These are phyloP conservation scores for Australoheros facetus DNA, from an alignment of 2,797 vertebrate genomes.

Conservation along the genomic window DNA sequence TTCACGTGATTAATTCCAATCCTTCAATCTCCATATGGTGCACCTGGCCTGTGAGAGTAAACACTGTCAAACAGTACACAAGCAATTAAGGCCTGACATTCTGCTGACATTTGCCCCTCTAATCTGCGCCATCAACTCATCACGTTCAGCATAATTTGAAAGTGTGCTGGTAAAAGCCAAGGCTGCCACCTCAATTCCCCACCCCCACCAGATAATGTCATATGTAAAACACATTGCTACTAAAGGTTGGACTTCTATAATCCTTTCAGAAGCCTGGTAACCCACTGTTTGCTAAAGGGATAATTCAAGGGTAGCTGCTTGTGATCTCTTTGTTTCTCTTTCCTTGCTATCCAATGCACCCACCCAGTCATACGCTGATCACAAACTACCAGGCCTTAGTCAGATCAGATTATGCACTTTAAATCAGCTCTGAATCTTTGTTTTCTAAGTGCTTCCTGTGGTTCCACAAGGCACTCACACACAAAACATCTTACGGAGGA, in stretches of 20 bases:
- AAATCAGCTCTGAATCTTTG: constrained; percentile 19
- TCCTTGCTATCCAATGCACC: background rate
- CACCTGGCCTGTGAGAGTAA: constrained; percentile 46
- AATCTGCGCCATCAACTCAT: background rate
- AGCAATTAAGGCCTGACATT: constrained; percentile 18
- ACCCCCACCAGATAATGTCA: background rate
- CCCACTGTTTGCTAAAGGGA: constrained; percentile 11
- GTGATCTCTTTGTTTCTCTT: constrained; percentile 6
- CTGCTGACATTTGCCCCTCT: constrained; percentile 12
- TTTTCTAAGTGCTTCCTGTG: background rate
- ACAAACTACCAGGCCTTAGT: constrained; percentile 11
- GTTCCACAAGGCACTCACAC: background rate
- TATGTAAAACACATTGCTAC: background rate
- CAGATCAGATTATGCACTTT: constrained; percentile 26
- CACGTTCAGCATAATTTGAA: background rate
- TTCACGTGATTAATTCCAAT: constrained; percentile 68
- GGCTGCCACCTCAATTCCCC: background rate
- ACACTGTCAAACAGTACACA: constrained; percentile 35
- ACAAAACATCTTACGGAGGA: background rate
- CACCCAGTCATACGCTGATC: background rate
- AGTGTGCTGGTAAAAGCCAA: background rate
- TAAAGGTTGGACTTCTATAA: constrained; percentile 14
- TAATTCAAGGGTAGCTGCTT: constrained; percentile 21
- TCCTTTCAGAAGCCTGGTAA: constrained; percentile 28
- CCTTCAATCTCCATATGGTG: constrained; percentile 72